Evolutionary conservation across 2,888 invertebrate species (phyloP), one percentile per base, ranked within the genome.

Genomic region (Eudasyphora cyanicolor): DNA sequence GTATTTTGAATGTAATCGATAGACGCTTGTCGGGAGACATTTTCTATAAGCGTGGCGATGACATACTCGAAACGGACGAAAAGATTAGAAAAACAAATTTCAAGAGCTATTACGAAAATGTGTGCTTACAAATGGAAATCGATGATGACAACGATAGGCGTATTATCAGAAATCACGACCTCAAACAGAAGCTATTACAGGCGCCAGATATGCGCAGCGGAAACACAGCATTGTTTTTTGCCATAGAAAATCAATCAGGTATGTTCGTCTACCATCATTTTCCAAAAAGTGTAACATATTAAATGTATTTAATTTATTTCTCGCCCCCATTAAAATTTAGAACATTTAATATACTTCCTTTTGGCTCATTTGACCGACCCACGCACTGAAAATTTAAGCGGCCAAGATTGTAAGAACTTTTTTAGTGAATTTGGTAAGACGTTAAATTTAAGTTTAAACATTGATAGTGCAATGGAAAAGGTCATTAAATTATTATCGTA

Each of bases 311-410:
- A 45, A 45, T 17, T 14, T 24, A 29, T n/a, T n/a, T n/a, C n/a
- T n/a, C n/a, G n/a, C n/a, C n/a, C n/a, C n/a, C n/a, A 38, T 51
- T 80, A 64, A n/a, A n/a, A 21, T 87, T 14, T 77, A 90, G 91
- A 91, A 60, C 89, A 91, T 76, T 85, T 92, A 8, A 86, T 89
- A 51, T 91, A 90, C 71, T 89, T 91, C 74, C 76, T 92, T 6
- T 71, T 91, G 60, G 90, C 90, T 0, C 90, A 91, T 73, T 83
- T 91, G 17, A 87, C 88, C 8, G 88, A 91, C 87, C 92, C 92
- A 2, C 88, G 88, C 7, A 85, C 89, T 17, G 87, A 88, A 76
- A 91, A 91, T 77, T 86, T 88, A 10, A 87, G 89, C 80, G 91
- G 90, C 0, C 85, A 88, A 35, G 90, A 91, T 82, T 89, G 91